Conservation (phyloP, 2,888 invertebrate species). For the Philaethria dido region DNA sequence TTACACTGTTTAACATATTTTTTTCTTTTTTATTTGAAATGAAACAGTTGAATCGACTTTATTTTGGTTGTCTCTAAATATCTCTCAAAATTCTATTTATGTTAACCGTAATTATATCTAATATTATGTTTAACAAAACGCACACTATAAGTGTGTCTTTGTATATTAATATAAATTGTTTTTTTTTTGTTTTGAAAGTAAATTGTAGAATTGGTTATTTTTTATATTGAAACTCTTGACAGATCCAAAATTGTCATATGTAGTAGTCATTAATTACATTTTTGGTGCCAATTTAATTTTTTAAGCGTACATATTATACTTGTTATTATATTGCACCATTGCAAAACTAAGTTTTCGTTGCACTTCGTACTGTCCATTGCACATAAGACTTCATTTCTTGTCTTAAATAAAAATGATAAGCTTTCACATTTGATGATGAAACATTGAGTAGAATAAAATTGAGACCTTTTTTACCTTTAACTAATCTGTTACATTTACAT, state of each 20-base stretch:
- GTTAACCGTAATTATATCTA: not conserved
- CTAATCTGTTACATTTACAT: not conserved
- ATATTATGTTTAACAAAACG: not conserved
- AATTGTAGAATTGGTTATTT: not conserved
- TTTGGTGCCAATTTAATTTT: slow-evolving; percentile 12
- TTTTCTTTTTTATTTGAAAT: not conserved
- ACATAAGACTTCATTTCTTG: slow-evolving; percentile 1
- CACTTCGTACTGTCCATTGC: slow-evolving; percentile 11
- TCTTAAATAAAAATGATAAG: not conserved
- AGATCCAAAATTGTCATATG: not conserved
- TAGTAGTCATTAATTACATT: slow-evolving; percentile 3
- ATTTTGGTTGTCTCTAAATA: not conserved
- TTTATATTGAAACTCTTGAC: not conserved
- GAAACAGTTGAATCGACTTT: not conserved
- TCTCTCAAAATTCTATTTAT: not conserved
- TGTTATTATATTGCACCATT: slow-evolving; percentile 17
- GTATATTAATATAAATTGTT: not conserved
- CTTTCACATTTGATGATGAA: not conserved
- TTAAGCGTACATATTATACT: slow-evolving; percentile 3
- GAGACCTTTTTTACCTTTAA: not conserved
- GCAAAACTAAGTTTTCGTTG: slow-evolving; percentile 23
- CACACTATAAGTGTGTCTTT: not conserved
- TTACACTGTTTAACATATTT: not conserved
- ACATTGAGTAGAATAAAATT: not conserved
- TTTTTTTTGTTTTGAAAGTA: not conserved